A percentile compares a stretch with the other conserved stretches of the same genome.
These are phyloP conservation scores for Amia ocellicauda DNA, from an alignment of 2,113 vertebrate genomes.

Conservation along the genomic window DNA sequence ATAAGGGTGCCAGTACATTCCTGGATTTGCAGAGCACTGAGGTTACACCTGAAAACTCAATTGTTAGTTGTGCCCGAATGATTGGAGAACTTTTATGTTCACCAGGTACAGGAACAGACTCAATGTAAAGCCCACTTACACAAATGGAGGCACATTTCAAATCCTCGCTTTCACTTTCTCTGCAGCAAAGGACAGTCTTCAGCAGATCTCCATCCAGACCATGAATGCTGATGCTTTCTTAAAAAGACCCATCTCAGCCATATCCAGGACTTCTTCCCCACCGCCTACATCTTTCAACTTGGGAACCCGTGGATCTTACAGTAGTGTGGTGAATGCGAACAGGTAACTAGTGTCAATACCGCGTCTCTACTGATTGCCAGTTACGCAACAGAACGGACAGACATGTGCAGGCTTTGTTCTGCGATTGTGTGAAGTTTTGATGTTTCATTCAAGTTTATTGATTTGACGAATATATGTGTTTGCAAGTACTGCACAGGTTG, in stretches of 20 bases:
- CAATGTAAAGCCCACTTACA: no score
- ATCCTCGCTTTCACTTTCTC: conserved; percentile 13
- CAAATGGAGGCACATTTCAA: neutral
- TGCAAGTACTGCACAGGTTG: no score
- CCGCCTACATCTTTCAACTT: conserved; percentile 69
- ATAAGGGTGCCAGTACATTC: no score
- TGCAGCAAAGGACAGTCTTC: conserved; percentile 86
- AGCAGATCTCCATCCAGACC: conserved; percentile 94
- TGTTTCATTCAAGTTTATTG: no score
- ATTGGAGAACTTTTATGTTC: neutral
- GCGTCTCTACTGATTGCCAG: neutral
- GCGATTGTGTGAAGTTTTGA: no score
- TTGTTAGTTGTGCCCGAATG: no score
- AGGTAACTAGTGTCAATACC: conserved; percentile 38
- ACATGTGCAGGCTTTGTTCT: no score
- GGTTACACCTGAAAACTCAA: no score
- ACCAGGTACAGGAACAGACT: neutral
- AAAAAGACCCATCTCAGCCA: conserved; percentile 77
- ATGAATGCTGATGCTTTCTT: conserved; percentile 91
- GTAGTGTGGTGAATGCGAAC: conserved; percentile 80
- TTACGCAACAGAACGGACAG: no score
- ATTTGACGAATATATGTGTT: no score
- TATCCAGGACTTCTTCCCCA: conserved; percentile 75
- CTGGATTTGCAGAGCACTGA: no score
- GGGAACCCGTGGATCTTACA: conserved; percentile 75